phyloP scores from a whole-genome alignment of 2,888 invertebrate species.

The Prostheceraeus crozeri region DNA sequence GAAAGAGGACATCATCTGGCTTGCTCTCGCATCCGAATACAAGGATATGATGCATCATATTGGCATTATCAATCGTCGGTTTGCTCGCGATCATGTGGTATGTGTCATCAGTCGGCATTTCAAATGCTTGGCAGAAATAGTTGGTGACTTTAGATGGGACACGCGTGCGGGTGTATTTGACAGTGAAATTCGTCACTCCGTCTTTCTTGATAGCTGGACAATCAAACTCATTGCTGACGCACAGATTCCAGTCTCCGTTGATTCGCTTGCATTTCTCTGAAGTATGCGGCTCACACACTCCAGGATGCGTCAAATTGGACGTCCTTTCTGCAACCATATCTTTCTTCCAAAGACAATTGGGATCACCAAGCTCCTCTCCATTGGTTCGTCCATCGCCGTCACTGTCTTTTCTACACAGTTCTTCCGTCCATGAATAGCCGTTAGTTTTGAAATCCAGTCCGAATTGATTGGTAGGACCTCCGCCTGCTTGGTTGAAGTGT shows the following conservation, averaged over 20 bases:
- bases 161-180: conserved; percentile 8
- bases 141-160: conserved; percentile 35
- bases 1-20: not conserved
- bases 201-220: not conserved
- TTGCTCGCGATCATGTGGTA: conserved; percentile 35
- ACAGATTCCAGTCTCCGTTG: conserved; percentile 4
- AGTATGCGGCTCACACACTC: not conserved
- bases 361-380: conserved; percentile 35
- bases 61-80: conserved; percentile 32
- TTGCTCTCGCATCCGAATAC: conserved; percentile 31
- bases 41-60: conserved; percentile 39
- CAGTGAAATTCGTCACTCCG: conserved; percentile 27
- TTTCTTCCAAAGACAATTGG: conserved; percentile 26
- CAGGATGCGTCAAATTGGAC: not conserved
- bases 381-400: conserved; percentile 33
- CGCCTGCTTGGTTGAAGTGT: conserved; percentile 41
- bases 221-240: not conserved
- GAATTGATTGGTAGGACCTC: conserved; percentile 43
- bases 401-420: conserved; percentile 26
- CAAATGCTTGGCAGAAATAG: conserved; percentile 34
- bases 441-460: conserved; percentile 41
- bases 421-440: conserved; percentile 29
- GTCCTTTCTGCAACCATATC: conserved; percentile 1
- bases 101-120: conserved; percentile 20
- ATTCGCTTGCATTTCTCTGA: not conserved